These are phyloP conservation scores for Cynocephalus volans DNA, from an alignment of 2,113 vertebrate genomes.

Conservation along the genomic window DNA sequence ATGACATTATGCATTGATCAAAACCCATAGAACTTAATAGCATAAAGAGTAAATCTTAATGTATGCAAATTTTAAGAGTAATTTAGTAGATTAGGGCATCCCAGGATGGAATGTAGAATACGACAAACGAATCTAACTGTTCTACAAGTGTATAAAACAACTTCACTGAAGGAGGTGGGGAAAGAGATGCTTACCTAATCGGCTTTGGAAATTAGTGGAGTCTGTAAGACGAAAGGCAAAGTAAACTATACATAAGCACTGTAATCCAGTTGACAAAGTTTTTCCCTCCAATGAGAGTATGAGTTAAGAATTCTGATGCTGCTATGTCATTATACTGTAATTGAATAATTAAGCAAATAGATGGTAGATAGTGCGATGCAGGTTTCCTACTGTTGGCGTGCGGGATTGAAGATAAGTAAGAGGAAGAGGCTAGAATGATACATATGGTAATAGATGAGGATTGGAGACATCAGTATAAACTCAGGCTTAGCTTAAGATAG, in stretches of 20 bases:
- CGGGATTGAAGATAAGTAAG: not conserved
- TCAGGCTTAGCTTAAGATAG: not conserved
- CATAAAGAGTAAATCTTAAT: not conserved
- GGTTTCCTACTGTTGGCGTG: not conserved
- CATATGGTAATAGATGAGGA: not conserved
- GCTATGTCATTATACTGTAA: not conserved
- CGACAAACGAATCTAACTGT: not conserved
- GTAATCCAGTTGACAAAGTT: not conserved
- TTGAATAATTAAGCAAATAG: not conserved
- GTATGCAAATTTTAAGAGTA: not conserved
- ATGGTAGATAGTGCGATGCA: not conserved
- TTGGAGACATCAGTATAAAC: not conserved
- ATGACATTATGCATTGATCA: not conserved
- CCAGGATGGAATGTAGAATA: not conserved
- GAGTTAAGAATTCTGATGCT: not conserved
- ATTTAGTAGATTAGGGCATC: not conserved
- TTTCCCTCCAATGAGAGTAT: too few species aligned
- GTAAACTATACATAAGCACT: not conserved
- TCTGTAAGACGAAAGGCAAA: not conserved
- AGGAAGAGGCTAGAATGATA: not conserved
- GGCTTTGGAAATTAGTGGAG: not conserved
- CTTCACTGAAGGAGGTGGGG: not conserved
- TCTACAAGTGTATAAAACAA: not conserved
- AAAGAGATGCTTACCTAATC: not conserved
- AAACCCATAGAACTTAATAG: not conserved